Evolutionary conservation across 2,888 invertebrate genomes (phyloP).

Genomic region (Deilephila porcellus): DNA sequence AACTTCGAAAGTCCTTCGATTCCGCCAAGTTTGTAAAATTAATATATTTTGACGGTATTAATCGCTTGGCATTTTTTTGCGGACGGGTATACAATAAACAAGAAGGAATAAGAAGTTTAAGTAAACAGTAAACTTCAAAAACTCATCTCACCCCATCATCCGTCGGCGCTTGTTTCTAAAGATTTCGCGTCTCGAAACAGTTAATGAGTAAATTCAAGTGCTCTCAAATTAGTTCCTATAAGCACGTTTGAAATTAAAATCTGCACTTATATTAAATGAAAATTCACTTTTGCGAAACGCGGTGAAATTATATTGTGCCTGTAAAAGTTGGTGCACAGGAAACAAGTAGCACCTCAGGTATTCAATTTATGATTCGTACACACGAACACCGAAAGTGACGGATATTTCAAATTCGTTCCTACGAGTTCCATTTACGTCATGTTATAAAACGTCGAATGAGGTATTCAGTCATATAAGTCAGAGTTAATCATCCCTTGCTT

Average conservation of each 20-base stretch:
- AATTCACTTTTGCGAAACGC: conserved; percentile 35
- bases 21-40: neutral
- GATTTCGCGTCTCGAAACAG: conserved; percentile 29
- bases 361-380: conserved; percentile 46
- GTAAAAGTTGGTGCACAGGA: conserved; percentile 40
- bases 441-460: too few species aligned
- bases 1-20: conserved; percentile 7
- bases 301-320: conserved; percentile 39
- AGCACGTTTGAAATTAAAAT: conserved; percentile 34
- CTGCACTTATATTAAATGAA: conserved; percentile 35
- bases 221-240: conserved; percentile 37
- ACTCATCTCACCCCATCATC: neutral
- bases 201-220: conserved; percentile 34
- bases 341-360: conserved; percentile 39
- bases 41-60: neutral
- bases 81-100: neutral
- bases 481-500: too few species aligned
- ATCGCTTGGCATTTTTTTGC: neutral
- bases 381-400: conserved; percentile 32
- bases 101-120: neutral
- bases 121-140: conserved; percentile 1
- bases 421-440: too few species aligned
- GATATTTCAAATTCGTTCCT: neutral
- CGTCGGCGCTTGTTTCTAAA: conserved; percentile 3
- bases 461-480: too few species aligned